These are phyloP conservation scores for Heliconius cydno DNA, from an alignment of 2,888 invertebrate species.

Conservation along the genomic window DNA sequence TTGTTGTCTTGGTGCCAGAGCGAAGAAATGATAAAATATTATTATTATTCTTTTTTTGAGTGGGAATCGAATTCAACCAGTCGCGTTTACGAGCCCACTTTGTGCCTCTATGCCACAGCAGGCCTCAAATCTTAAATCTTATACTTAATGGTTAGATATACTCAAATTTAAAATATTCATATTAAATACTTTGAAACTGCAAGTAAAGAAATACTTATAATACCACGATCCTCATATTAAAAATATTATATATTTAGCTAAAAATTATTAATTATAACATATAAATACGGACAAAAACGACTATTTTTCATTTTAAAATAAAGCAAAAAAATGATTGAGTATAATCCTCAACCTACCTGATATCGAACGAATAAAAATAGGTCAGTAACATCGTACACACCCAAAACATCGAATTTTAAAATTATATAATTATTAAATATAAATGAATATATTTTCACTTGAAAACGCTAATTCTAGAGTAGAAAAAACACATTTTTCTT, in stretches of 20 bases:
- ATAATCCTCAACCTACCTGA: slow-evolving; percentile 23
- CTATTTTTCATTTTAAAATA: background rate
- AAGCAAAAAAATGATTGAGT: background rate
- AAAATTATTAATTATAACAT: background rate
- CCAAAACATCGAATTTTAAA: slow-evolving; percentile 8
- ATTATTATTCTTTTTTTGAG: too few relatives aligned
- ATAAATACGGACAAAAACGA: background rate
- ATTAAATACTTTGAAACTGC: background rate
- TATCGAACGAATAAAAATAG: slow-evolving; percentile 17
- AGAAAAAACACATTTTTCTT: background rate
- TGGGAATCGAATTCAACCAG: too few relatives aligned
- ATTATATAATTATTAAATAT: background rate
- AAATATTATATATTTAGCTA: too few relatives aligned
- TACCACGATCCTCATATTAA: background rate
- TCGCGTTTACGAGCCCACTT: too few relatives aligned
- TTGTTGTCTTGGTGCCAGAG: too few relatives aligned
- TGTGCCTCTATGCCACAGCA: too few relatives aligned
- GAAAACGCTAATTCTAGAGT: background rate
- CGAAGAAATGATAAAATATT: too few relatives aligned
- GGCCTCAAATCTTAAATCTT: too few relatives aligned
- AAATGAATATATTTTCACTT: background rate
- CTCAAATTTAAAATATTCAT: background rate
- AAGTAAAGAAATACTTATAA: background rate
- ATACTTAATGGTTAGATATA: too few relatives aligned
- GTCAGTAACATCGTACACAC: slow-evolving; percentile 20